Evolutionary conservation across 2,797 vertebrate species (phyloP).

Genomic region (Propithecus deckenii): DNA sequence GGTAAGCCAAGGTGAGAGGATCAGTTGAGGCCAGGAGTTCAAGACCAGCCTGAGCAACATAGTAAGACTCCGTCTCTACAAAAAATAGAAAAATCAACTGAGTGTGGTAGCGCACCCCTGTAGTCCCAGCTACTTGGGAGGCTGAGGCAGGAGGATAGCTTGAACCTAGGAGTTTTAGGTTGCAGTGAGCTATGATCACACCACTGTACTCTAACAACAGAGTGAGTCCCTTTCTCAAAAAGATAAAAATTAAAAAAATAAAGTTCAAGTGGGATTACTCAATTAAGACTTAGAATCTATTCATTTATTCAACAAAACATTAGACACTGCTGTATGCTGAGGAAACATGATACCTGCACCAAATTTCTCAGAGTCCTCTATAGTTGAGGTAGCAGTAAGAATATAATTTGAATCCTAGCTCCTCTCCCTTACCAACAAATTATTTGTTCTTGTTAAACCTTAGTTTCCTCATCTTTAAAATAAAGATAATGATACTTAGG

Average conservation of each 20-base stretch:
- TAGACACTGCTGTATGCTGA: background rate
- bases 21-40: background rate
- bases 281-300: background rate
- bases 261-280: background rate
- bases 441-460: slow-evolving; percentile 28
- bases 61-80: background rate
- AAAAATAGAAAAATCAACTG: background rate
- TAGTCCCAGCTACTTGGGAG: background rate
- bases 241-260: background rate
- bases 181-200: background rate
- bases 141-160: background rate
- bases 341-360: background rate
- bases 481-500: slow-evolving; percentile 31
- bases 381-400: background rate
- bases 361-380: background rate
- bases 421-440: background rate
- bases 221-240: background rate
- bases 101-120: background rate
- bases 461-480: background rate
- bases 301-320: background rate
- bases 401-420: background rate
- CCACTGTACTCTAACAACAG: background rate
- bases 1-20: background rate
- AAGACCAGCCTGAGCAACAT: background rate
- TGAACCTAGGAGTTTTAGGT: background rate